Evolutionary conservation across 2,113 vertebrate genomes (phyloP), one percentile per base, ranked within the genome.

Genomic region (Tupaia chinensis): DNA sequence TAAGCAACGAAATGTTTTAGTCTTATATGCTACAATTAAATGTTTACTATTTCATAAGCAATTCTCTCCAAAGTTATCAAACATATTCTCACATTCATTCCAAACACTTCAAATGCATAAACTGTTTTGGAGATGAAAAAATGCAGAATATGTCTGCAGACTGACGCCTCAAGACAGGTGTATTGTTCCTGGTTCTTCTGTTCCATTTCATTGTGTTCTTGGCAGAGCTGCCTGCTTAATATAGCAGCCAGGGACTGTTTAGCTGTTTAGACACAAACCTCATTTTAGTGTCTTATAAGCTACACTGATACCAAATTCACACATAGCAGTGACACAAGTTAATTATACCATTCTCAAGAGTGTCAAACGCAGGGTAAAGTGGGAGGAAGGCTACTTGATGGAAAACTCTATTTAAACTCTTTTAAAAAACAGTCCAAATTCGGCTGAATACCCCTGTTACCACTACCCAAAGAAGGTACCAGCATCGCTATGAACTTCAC

Each of bases 251-350:
- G 29, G 27, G 8, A 23, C 17, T 93, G 19, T 72, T 78, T 61
- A 72, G 0, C 32, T 92, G 29, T 96, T 91, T 87, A 95, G 82
- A 54, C 78, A 79, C 27, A 93, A 77, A 54, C 5, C 80, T 93
- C 44, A n/a, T 93, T 96, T 97, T 63, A 90, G 84, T 66, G 34
- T 82, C 81, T 94, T 88, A 83, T 44, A 94, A 97, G 74, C 74
- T 93, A 84, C 56, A 90, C 29, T 94, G 61, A 58, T 85, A 70
- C 53, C 44, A 54, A 89, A 96, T 63, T 92, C 86, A 93, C 81
- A 87, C 0, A 1, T 2, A 78, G 69, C 10, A 58, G 66, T 69
- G 72, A 82, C 89, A 95, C 58, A 77, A 89, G 63, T 87, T 96
- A 79, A 93, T 95, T 91, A 63, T 27, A 54, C 63, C 72, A 73